Percentiles rank a stretch among this genome's conserved stretches.
Evolutionary conservation across 2,113 vertebrate species (phyloP).

Genomic region (Bufo bufo): DNA sequence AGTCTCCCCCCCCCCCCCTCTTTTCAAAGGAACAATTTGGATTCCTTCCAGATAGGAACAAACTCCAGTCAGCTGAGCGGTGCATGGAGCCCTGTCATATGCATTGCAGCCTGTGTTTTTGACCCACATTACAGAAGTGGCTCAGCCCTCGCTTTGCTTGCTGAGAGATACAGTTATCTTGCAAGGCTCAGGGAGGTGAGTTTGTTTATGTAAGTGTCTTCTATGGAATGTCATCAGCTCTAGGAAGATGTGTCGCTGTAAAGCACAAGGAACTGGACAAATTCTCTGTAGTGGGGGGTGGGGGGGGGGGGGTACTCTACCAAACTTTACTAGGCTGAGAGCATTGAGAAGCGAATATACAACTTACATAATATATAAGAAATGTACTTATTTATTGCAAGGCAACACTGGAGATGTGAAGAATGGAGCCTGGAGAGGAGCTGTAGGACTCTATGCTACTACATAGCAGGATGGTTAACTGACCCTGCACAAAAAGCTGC

Average conservation of each 20-base stretch:
- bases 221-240: not conserved
- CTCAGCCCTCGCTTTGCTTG: not conserved
- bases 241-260: slow-evolving; percentile 8
- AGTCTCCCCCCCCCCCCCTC: not conserved
- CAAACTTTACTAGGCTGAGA: not conserved
- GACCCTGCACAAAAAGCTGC: too few relatives aligned
- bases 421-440: not conserved
- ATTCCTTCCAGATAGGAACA: slow-evolving; percentile 48
- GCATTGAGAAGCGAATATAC: too few relatives aligned
- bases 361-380: too few relatives aligned
- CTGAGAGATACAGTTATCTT: not conserved
- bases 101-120: not conserved
- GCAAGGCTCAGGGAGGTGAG: not conserved
- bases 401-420: too few relatives aligned
- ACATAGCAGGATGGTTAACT: too few relatives aligned
- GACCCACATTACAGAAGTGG: not conserved
- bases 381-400: too few relatives aligned
- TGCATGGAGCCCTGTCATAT: slow-evolving; percentile 23
- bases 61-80: slow-evolving; percentile 42
- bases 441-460: not conserved
- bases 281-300: not conserved
- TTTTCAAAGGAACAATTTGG: slow-evolving; percentile 33
- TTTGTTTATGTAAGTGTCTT: not conserved
- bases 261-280: not conserved
- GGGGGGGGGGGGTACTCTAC: too few relatives aligned